Percentiles rank a stretch among this genome's conserved stretches.
phyloP scores from a whole-genome alignment of 2,113 vertebrate genomes.

The Lanius collurio region DNA sequence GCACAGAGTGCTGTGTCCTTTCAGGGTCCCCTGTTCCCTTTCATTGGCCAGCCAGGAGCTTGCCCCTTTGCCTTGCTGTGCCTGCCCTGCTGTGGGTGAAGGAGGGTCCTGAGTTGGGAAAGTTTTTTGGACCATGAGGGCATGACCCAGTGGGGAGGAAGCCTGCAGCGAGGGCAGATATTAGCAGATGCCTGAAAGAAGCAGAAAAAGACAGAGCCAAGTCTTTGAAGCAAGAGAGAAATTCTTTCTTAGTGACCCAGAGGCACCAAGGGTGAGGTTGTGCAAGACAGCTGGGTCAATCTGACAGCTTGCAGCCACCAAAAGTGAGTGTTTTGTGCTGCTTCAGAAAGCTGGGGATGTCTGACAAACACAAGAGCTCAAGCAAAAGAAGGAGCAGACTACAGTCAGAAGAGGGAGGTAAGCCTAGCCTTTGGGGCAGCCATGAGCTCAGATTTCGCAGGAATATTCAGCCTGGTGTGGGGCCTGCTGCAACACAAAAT shows the following conservation, averaged over 20 bases:
- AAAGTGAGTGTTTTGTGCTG: background rate
- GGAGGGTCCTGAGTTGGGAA: background rate
- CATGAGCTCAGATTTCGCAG: constrained; percentile 4
- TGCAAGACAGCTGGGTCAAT: constrained; percentile 26
- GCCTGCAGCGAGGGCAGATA: background rate
- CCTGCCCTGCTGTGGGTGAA: background rate
- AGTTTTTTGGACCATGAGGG: background rate
- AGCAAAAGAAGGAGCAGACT: background rate
- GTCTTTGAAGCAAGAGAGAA: background rate
- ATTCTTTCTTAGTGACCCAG: background rate
- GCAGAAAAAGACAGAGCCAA: background rate
- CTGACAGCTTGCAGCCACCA: background rate
- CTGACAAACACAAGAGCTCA: background rate
- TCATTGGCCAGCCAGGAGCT: background rate
- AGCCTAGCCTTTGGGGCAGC: constrained; percentile 28
- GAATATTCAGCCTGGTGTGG: background rate
- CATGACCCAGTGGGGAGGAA: background rate
- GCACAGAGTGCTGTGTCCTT: background rate
- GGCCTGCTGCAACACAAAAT: constrained; percentile 19
- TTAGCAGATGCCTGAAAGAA: background rate
- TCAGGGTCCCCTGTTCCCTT: background rate
- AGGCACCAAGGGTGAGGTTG: background rate
- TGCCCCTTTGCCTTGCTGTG: background rate
- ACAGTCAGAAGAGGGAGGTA: background rate
- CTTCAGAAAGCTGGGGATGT: background rate